These are phyloP conservation scores for Rotaria macrura DNA, from an alignment of 2,888 invertebrate genomes.

Conservation along the genomic window DNA sequence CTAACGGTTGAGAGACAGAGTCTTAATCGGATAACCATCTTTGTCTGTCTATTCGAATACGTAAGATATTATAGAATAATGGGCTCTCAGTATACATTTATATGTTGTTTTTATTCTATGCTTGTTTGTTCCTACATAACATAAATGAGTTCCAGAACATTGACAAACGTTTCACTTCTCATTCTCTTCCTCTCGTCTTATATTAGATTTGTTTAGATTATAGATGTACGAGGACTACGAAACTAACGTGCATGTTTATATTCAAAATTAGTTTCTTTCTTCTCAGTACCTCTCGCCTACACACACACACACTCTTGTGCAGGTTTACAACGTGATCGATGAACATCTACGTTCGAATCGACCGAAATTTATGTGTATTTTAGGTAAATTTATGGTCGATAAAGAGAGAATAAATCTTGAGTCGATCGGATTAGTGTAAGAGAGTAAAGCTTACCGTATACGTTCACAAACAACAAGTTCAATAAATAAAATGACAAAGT, in stretches of 20 bases:
- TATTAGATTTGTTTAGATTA: neutral
- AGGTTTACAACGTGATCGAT: neutral
- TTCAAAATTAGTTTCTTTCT: neutral
- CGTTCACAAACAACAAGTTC: neutral
- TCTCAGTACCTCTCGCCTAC: neutral
- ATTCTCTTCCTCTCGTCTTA: neutral
- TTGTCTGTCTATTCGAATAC: neutral
- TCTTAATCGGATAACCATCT: neutral
- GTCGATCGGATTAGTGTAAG: neutral
- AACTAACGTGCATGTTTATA: neutral
- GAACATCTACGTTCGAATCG: neutral
- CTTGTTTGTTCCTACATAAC: neutral
- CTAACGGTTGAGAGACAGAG: neutral
- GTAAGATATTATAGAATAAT: neutral
- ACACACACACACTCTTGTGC: neutral
- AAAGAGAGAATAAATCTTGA: neutral
- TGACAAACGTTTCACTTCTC: neutral
- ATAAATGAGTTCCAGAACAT: slow-evolving; percentile 20
- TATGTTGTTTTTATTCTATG: neutral
- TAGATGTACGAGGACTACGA: neutral
- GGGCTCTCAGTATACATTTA: neutral
- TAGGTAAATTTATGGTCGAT: neutral
- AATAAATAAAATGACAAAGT: neutral
- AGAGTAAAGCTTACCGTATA: neutral
- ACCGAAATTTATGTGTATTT: neutral